Conservation (phyloP, 1,140 invertebrate genomes). For the Ectropis grisescens region DNA sequence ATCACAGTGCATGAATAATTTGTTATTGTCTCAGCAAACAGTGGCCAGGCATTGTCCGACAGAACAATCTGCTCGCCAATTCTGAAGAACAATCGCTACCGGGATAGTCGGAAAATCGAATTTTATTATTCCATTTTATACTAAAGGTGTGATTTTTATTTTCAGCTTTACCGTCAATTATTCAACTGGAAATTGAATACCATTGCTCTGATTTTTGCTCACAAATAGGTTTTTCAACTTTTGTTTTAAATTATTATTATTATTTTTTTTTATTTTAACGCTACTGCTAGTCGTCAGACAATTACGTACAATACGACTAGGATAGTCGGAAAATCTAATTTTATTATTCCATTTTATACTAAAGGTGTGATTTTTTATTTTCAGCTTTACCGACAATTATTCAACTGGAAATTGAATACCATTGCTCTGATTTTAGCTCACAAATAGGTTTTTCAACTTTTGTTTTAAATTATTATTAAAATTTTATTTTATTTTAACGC, state of each 20-base stretch:
- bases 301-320: too few relatives aligned
- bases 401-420: too few relatives aligned
- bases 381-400: constrained; percentile 11
- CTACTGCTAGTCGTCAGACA: too few relatives aligned
- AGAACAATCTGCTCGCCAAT: constrained; percentile 55
- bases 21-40: constrained; percentile 66
- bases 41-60: constrained; percentile 49
- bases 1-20: constrained; percentile 68
- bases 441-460: too few relatives aligned
- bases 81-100: constrained; percentile 40
- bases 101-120: constrained; percentile 28
- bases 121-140: constrained; percentile 26
- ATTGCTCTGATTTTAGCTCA: too few relatives aligned
- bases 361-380: constrained; percentile 2
- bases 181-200: too few relatives aligned
- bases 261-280: too few relatives aligned
- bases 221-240: too few relatives aligned
- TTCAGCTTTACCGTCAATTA: constrained; percentile 11
- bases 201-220: too few relatives aligned
- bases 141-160: constrained; percentile 1
- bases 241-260: too few relatives aligned
- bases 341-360: constrained; percentile 22
- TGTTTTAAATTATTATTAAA: too few relatives aligned
- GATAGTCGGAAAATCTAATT: constrained; percentile 32
- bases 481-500: too few relatives aligned